Base-by-base conservation (phyloP, 1,140 invertebrate genomes). In the Dendroctonus valens region DNA sequence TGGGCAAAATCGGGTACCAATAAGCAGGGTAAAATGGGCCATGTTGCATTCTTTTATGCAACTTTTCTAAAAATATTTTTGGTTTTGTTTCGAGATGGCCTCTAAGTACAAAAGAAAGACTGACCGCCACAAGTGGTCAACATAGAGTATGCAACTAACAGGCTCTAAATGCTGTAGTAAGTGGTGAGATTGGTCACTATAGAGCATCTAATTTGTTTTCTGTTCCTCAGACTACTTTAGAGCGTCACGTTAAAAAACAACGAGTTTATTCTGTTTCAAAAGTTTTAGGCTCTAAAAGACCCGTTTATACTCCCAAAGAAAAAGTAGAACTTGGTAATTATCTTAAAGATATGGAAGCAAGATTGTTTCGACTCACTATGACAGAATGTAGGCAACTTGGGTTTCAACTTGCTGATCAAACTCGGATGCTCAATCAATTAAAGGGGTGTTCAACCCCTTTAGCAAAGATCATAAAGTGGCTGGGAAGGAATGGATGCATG, bases 361-460 rank as follows among this genome's bases (percentile, higher is more conserved):
- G 55, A n/a, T 39, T 70, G 38, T 68, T 67, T 57, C 65, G 69
- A 40, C 42, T 70, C 26, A 63, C 69, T 38, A 67, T 37, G 8
- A 58, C 38, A 59, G 55, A 65, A 8, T 42, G 68, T 3, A 40
- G 60, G 26, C 49, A 42, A 4, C 51, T 70, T 39, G 65, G 55
- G 7, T 68, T 64, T 68, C 40, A 64, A 42, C 37, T 60, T 4
- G 69, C 69, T 42, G 65, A 44, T 7, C 44, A 41, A 57, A 64
- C 64, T 54, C 26, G 44, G 11, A 53, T n/a, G n/a, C n/a, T n/a
- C n/a, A n/a, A n/a, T n/a, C n/a, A n/a, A n/a, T n/a, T n/a, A n/a
- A n/a, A n/a, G n/a, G n/a, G n/a, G n/a, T n/a, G n/a, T n/a, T n/a
- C n/a, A n/a, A n/a, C n/a, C n/a, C n/a, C n/a, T 15, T 9, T 26